phyloP scores from a whole-genome alignment of 2,797 vertebrate genomes.

The Cichlasoma orientale region DNA sequence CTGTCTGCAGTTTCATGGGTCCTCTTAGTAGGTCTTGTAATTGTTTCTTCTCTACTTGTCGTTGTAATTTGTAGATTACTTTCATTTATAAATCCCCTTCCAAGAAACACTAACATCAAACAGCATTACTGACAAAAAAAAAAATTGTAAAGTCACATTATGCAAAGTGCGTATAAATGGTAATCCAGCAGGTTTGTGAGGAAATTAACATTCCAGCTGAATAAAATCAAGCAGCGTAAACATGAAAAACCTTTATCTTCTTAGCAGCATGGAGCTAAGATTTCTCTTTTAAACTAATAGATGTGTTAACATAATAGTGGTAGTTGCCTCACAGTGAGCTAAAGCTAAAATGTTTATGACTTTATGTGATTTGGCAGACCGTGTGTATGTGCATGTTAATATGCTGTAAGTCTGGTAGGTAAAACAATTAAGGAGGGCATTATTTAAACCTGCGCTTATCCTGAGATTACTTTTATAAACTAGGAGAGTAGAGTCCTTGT shows the following conservation, averaged over 20 bases:
- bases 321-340: neutral
- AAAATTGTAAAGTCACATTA: neutral
- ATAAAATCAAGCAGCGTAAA: conserved; percentile 6
- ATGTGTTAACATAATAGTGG: conserved; percentile 2
- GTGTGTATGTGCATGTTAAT: neutral
- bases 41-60: neutral
- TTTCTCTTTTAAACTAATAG: neutral
- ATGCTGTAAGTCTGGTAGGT: conserved; percentile 6
- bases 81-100: neutral
- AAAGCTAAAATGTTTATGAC: neutral
- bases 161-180: neutral
- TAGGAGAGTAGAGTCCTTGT: neutral
- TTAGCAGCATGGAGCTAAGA: neutral
- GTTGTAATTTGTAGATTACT: neutral
- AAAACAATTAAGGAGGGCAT: conserved; percentile 16
- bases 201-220: neutral
- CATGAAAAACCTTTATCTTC: neutral
- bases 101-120: neutral
- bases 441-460: conserved; percentile 25
- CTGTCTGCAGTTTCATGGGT: neutral
- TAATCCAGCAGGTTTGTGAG: neutral
- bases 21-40: neutral
- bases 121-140: neutral
- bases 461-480: conserved; percentile 11
- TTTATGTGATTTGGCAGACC: neutral